Percentiles rank a stretch among this genome's conserved stretches.
Conservation (phyloP, 2,113 vertebrate genomes). For the Eptesicus fuscus region DNA sequence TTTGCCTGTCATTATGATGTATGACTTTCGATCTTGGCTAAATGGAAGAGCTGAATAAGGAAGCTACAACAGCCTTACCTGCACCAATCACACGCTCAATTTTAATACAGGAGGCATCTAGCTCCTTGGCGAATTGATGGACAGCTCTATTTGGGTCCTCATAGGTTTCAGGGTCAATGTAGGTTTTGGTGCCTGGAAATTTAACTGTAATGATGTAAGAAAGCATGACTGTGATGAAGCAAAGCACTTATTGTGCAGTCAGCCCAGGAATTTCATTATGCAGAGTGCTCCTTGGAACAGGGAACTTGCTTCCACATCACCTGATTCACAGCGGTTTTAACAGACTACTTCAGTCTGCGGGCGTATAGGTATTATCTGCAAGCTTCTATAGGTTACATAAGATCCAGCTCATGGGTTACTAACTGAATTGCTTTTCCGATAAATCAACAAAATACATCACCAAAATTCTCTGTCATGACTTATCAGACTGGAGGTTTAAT, state of each 20-base stretch:
- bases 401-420: conserved; percentile 68
- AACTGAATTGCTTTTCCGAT: conserved; percentile 69
- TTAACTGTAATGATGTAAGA: conserved; percentile 99
- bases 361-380: conserved; percentile 67
- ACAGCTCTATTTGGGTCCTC: conserved; percentile 99
- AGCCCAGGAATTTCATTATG: conserved; percentile 87
- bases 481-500: conserved; percentile 62
- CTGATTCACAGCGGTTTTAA: conserved; percentile 74
- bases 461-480: conserved; percentile 68
- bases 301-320: conserved; percentile 76
- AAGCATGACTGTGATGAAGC: conserved; percentile 96
- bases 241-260: conserved; percentile 87
- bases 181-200: conserved; percentile 99
- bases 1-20: conserved; percentile 91
- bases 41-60: conserved; percentile 84
- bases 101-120: conserved; percentile 99
- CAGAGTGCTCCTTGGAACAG: conserved; percentile 82
- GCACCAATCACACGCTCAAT: conserved; percentile 98
- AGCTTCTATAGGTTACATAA: conserved; percentile 68
- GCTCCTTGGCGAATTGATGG: conserved; percentile 99
- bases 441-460: conserved; percentile 72
- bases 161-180: conserved; percentile 99
- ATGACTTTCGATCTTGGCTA: conserved; percentile 84
- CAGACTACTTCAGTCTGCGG: conserved; percentile 76
- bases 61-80: conserved; percentile 90